Evolutionary conservation across 2,888 invertebrate species (phyloP), one percentile per base, ranked within the genome.

Genomic region (Mimumesa dahlbomi): DNA sequence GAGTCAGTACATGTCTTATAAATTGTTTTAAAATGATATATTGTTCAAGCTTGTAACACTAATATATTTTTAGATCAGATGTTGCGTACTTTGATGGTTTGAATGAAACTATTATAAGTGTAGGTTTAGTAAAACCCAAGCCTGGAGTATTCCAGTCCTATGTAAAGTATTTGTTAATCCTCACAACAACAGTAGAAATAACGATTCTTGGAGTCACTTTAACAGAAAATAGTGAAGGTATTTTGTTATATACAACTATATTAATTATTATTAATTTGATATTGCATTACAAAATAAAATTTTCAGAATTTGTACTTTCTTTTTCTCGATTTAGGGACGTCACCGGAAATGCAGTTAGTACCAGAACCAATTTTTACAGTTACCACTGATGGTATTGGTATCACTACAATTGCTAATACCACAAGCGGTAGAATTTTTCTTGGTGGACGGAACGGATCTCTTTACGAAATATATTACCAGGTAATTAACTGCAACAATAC

Each of bases 81-180:
- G 94, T 99, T 21, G 98, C 98, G 0, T 99, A 97, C 90, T 99
- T 96, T 90, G 98, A 99, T 92, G 98, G 98, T 0, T 91, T 99
- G 0, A 96, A 94, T 79, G 98, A 98, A 89, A 95, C 98, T 0
- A 98, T 99, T 84, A 92, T 98, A 46, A 95, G 96, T 88, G 98
- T 98, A 57, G 98, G 97, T 1, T 90, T 99, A 66, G 94, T 97
- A 0, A 94, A 93, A 86, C 98, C 98, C 0, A 98, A 96, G 89
- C 90, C 93, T 31, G 95, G 95, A 65, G 96, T 98, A 53, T 98
- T 98, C 88, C 96, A 97, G 84, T 92, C 92, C 73, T 96, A 97
- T 89, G 96, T 99, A 9, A 96, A 96, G 90, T 95, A 97, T 90
- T 91, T 99, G 58, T 91, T 99, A 52, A 94, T 98, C 72, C 91